Evolutionary conservation across 2,113 vertebrate species (phyloP), one percentile per base, ranked within the genome.

Genomic region (Salvator merianae): DNA sequence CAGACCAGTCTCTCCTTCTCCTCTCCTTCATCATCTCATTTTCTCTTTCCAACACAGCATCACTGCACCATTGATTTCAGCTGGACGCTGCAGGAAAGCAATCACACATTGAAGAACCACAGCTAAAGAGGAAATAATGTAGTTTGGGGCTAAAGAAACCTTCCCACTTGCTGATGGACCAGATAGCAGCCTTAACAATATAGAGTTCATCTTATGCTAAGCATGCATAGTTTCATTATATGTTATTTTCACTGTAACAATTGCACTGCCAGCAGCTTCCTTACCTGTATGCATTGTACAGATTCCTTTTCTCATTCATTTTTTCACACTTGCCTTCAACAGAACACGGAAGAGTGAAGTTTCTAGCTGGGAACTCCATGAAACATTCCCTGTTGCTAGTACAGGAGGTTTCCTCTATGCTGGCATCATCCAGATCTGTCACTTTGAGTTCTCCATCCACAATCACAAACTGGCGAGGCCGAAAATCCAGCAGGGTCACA

Each of bases 201-300:
- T 65, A 26, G 63, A 8, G 7, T 65, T 28, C 8, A 40, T 13
- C 34, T 59, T 26, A 28, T n/a, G 38, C 36, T n/a, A 59, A 5
- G 5, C 53, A 18, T 62, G 72, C 72, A 7, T 4, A 3, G 5
- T 59, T 83, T 76, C 62, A 76, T 5, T n/a, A 7, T 43, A 36
- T 36, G 8, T 20, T 63, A 7, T 24, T 40, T 22, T 75, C 20
- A 73, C 62, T 82, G 36, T 55, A 32, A 55, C 32, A 22, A n/a
- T 12, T 2, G 47, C 38, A 40, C 4, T 34, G 12, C 18, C 26
- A 40, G 12, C 3, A 28, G 78, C 53, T 77, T 62, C 66, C 13
- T 53, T 85, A 98, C 97, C 97, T 97, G 95, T 98, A 98, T 71
- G 97, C 97, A 0, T 98, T 98, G 94, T 98, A 98, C 84, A 98